Base-by-base conservation (phyloP, 1,140 invertebrate species). In the Latrodectus geometricus region DNA sequence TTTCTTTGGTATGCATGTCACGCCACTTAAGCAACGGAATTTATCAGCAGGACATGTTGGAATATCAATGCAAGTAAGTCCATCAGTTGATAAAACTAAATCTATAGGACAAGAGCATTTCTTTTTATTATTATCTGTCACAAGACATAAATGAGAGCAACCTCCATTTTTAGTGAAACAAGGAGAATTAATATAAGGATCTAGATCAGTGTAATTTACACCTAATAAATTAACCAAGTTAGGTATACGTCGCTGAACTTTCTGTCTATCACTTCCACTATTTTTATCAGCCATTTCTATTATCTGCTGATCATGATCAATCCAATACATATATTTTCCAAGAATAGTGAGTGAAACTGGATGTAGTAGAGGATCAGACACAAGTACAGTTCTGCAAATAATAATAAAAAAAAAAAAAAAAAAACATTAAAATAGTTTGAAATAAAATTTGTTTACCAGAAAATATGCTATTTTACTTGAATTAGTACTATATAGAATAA, bases 271-370 rank as follows among this genome's bases (percentile, higher is more conserved):
- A 12, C 96, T 96, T 89, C 97, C 92, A 9, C 97, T 97, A 91
- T 98, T 98, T 92, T 99, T 99, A 90, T 98, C 96, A 90, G 97
- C 96, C 72, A 93, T 93, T 5, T 96, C 91, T 0, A 99, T 92
- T 89, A 96, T 96, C 0, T 96, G 96, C 0, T 94, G 94, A 87
- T 96, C 94, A 75, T 94, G 93, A 91, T 91, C n/a, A 12, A 96
- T 93, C 96, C 96, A 99, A 90, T 95, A 99, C 70, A 99, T 89
- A 69, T 89, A 88, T 14, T 95, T 96, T 91, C 97, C 97, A 91
- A 98, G 98, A 0, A 99, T 93, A 0, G 94, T 93, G 73, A 97
- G 92, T 4, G 93, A 92, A 78, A 94, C 92, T 50, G 93, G 90
- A 0, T 90, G 88, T 11, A 89, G 50, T 14, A 77, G 69, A 14